These are phyloP conservation scores for Cairina moschata DNA, from an alignment of 2,113 vertebrate species.

Conservation along the genomic window DNA sequence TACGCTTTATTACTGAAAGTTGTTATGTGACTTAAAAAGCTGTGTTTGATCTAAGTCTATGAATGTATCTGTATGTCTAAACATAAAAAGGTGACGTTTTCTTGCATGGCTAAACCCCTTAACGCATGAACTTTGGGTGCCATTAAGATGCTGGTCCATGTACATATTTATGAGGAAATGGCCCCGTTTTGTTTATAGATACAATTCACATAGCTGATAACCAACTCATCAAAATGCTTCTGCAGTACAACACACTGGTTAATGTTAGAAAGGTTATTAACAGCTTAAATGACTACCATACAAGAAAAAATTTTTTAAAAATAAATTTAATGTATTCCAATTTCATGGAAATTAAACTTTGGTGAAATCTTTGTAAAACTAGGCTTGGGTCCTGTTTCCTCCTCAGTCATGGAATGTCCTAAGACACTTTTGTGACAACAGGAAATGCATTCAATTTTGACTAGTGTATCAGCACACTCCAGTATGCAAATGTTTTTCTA, in stretches of 20 bases:
- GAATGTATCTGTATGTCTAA: background rate
- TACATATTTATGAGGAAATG: background rate
- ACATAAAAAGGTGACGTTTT: background rate
- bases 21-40: background rate
- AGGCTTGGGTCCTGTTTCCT: background rate
- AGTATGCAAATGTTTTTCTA: conserved; percentile 23
- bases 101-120: background rate
- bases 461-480: background rate
- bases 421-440: background rate
- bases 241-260: background rate
- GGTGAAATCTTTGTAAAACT: background rate
- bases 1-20: background rate
- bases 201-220: background rate
- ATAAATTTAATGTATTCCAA: conserved; percentile 13
- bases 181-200: background rate
- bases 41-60: background rate
- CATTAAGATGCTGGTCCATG: background rate
- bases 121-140: background rate
- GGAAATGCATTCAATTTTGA: background rate
- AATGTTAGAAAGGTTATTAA: background rate
- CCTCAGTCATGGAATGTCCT: background rate
- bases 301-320: background rate
- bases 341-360: background rate
- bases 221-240: background rate
- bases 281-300: background rate